Conservation (phyloP, 2,888 invertebrate genomes). For the Siphonodentalium dalli region DNA sequence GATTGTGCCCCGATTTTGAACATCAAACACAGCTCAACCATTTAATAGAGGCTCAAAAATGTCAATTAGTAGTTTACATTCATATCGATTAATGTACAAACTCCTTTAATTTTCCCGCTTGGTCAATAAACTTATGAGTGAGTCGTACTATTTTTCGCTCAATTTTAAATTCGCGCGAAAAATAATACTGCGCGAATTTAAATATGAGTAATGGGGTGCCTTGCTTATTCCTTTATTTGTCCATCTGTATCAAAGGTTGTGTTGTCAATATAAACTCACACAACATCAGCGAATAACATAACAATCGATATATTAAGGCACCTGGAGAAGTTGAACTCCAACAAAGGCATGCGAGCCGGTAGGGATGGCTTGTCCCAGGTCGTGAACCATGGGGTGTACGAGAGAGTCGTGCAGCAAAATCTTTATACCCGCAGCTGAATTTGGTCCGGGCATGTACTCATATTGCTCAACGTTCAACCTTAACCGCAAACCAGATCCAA, state of each 20-base stretch:
- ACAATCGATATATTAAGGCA: constrained; percentile 5
- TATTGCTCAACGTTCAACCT: constrained; percentile 51
- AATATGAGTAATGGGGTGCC: no score
- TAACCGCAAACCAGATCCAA: constrained; percentile 43
- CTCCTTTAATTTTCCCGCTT: no score
- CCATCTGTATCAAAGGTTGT: constrained; percentile 19
- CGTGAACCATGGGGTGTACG: constrained; percentile 42
- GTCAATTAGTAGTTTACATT: no score
- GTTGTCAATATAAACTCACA: not conserved
- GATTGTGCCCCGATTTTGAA: no score
- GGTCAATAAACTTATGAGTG: no score
- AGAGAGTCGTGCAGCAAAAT: constrained; percentile 41
- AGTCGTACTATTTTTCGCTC: no score
- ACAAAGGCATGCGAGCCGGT: constrained; percentile 46
- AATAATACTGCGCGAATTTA: no score
- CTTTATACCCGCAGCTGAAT: constrained; percentile 48
- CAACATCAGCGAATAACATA: not conserved
- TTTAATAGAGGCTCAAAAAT: no score
- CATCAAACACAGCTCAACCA: no score
- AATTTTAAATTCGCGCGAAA: no score
- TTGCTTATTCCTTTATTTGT: no score
- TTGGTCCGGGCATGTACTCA: constrained; percentile 53
- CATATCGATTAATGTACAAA: no score
- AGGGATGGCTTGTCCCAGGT: constrained; percentile 44
- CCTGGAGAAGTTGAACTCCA: constrained; percentile 39